A percentile compares a stretch with the other conserved stretches of the same genome.
These are phyloP conservation scores for Ethmia dodecea DNA, from an alignment of 2,888 invertebrate genomes.

Conservation along the genomic window DNA sequence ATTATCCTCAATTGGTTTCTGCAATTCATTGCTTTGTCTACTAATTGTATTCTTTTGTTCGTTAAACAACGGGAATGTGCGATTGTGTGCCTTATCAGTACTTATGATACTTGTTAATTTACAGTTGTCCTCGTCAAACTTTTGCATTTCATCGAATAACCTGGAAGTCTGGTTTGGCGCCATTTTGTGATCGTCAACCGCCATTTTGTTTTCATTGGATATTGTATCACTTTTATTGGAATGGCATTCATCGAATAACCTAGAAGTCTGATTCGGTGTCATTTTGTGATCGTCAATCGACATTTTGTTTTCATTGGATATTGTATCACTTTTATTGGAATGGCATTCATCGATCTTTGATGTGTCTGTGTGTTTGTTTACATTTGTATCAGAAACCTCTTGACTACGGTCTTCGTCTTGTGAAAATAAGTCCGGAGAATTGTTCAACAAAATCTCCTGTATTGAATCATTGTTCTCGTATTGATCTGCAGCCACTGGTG, in stretches of 20 bases:
- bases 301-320: neutral
- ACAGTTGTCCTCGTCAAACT: conserved; percentile 39
- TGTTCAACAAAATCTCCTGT: conserved; percentile 17
- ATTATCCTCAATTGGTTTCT: too few relatives aligned
- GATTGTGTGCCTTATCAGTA: too few relatives aligned
- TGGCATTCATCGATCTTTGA: neutral
- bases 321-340: too few relatives aligned
- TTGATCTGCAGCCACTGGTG: too few relatives aligned
- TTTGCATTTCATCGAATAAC: conserved; percentile 46
- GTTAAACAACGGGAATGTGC: conserved; percentile 28
- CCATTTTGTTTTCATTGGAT: neutral
- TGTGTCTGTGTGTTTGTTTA: conserved; percentile 5
- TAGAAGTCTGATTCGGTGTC: too few relatives aligned
- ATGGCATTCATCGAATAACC: too few relatives aligned
- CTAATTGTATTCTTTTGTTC: neutral
- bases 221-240: conserved; percentile 4
- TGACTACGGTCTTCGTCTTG: conserved; percentile 37
- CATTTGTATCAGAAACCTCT: conserved; percentile 19
- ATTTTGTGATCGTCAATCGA: conserved; percentile 4
- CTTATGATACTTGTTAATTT: too few relatives aligned
- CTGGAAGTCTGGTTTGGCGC: conserved; percentile 21
- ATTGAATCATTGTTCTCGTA: too few relatives aligned
- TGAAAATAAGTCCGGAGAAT: conserved; percentile 52
- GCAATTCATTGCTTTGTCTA: neutral
- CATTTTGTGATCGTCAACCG: neutral